These are phyloP conservation scores for Arenaria interpres DNA, from an alignment of 2,113 vertebrate species.

Conservation along the genomic window DNA sequence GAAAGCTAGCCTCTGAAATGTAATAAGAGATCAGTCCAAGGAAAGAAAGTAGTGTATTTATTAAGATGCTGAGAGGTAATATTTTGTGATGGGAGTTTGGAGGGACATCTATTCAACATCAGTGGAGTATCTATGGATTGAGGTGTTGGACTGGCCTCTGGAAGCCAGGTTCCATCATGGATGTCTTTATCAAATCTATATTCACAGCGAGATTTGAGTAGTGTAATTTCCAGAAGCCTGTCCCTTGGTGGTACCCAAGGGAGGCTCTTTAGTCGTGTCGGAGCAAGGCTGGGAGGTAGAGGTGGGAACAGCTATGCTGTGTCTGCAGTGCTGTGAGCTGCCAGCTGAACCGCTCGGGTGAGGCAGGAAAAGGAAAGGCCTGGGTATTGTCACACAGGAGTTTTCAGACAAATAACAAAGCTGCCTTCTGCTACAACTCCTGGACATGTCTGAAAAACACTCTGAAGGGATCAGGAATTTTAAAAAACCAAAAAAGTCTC, in stretches of 20 bases:
- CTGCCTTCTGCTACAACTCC: background rate
- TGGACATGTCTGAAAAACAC: background rate
- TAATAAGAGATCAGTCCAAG: background rate
- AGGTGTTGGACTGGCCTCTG: background rate
- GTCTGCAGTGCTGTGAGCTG: background rate
- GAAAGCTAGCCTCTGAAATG: constrained; percentile 1
- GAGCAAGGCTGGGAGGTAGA: background rate
- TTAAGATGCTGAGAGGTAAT: background rate
- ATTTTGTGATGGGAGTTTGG: background rate
- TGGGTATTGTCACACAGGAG: background rate
- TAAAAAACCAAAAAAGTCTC: background rate
- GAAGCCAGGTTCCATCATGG: background rate
- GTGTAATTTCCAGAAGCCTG: background rate
- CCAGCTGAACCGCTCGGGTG: too few relatives aligned
- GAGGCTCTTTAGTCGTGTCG: fast-evolving
- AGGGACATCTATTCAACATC: background rate
- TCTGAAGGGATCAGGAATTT: background rate
- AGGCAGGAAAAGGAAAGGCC: background rate
- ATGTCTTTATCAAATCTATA: background rate
- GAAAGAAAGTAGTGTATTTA: background rate
- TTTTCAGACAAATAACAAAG: background rate
- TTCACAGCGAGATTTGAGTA: background rate
- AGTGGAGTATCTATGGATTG: background rate
- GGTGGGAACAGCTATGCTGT: background rate
- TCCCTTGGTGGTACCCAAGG: background rate